Conservation (phyloP, 2,797 vertebrate genomes). For the Artibeus lituratus region DNA sequence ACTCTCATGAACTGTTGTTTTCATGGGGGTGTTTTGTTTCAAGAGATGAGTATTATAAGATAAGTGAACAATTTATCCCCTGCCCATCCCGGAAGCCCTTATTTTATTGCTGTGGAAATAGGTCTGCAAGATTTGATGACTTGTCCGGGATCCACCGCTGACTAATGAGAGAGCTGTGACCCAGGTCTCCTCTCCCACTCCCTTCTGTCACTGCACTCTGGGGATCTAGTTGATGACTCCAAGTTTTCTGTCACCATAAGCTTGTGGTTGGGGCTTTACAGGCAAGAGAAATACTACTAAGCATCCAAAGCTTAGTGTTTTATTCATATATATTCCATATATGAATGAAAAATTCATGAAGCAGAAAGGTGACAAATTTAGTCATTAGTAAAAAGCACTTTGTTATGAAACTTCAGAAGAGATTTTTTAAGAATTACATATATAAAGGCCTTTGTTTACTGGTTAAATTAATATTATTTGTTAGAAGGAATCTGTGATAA, state of each 20-base stretch:
- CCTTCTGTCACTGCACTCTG: neutral
- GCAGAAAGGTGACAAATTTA: neutral
- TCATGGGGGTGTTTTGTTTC: neutral
- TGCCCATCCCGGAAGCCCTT: neutral
- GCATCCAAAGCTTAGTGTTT: neutral
- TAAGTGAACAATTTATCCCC: neutral
- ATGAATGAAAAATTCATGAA: neutral
- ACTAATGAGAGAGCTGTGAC: neutral
- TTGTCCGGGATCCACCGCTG: neutral
- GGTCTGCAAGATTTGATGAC: neutral
- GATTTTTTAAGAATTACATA: neutral
- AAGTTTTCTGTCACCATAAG: neutral
- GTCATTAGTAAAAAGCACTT: neutral
- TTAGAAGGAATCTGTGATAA: conserved; percentile 10
- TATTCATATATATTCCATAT: neutral
- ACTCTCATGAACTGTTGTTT: neutral
- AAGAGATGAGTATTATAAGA: neutral
- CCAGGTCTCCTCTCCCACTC: neutral
- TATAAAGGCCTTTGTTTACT: neutral
- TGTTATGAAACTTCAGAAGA: neutral
- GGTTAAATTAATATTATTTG: neutral
- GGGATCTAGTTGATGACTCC: neutral
- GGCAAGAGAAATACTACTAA: neutral
- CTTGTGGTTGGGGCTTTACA: neutral
- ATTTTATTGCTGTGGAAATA: neutral